phyloP scores from a whole-genome alignment of 1,140 invertebrate species.

The Chionoecetes opilio region DNA sequence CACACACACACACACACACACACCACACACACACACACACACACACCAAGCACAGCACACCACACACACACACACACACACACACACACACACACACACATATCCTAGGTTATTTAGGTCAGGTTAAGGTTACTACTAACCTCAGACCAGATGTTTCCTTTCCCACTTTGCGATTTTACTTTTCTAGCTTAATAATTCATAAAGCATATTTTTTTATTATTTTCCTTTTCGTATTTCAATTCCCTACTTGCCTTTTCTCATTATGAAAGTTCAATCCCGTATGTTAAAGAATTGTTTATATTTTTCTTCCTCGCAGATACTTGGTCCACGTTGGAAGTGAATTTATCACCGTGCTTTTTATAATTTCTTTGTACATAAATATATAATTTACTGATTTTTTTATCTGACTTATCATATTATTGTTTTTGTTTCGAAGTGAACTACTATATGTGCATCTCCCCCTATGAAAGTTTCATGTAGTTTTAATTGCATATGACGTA shows the following conservation, averaged over 20 bases:
- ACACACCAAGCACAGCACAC: background rate
- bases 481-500: background rate
- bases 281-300: no score
- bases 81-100: background rate
- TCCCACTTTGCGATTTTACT: background rate
- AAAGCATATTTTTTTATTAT: background rate
- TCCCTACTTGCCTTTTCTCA: background rate
- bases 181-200: no score
- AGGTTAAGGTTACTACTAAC: background rate
- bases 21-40: background rate
- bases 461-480: background rate
- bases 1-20: background rate
- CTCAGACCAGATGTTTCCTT: background rate
- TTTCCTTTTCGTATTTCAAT: background rate
- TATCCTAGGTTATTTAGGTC: background rate
- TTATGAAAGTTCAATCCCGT: background rate
- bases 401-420: background rate
- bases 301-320: no score
- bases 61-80: background rate
- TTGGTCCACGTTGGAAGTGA: no score
- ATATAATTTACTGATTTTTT: no score
- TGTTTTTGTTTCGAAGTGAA: background rate
- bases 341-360: no score
- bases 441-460: background rate
- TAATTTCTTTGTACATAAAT: no score